These are phyloP conservation scores for Pogoniulus pusillus DNA, from an alignment of 2,797 vertebrate species.

Conservation along the genomic window DNA sequence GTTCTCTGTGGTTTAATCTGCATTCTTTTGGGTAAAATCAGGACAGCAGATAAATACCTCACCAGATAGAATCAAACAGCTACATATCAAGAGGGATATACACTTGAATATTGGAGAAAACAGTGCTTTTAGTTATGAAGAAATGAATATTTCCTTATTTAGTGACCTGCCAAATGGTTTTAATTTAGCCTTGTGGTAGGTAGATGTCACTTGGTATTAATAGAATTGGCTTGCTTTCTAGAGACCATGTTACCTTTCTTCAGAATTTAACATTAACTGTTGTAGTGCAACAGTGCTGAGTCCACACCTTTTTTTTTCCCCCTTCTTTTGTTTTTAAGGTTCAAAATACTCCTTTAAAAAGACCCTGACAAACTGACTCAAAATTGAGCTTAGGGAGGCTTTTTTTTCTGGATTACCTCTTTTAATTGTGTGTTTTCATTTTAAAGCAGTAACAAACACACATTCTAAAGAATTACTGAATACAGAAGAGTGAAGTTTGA, in stretches of 20 bases:
- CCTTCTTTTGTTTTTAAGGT: background rate
- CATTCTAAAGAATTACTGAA: background rate
- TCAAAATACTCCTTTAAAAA: background rate
- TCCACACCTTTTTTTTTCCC: background rate
- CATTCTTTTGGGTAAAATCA: background rate
- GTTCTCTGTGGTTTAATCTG: background rate
- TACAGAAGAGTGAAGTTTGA: background rate
- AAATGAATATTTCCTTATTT: conserved; percentile 65
- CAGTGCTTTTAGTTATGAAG: conserved; percentile 65
- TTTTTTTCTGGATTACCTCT: background rate
- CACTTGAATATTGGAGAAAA: conserved; percentile 16
- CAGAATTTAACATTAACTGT: conserved; percentile 1
- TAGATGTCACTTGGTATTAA: conserved; percentile 60
- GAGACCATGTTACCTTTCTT: conserved; percentile 14
- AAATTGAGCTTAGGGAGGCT: background rate
- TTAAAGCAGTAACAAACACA: background rate
- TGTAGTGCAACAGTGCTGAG: background rate
- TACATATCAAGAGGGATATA: background rate
- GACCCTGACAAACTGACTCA: rapidly evolving
- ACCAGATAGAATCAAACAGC: background rate
- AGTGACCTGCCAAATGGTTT: conserved; percentile 60
- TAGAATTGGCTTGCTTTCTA: conserved; percentile 48
- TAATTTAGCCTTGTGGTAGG: conserved; percentile 67
- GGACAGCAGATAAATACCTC: conserved; percentile 13
- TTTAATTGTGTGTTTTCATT: background rate